Percentiles rank a stretch among this genome's conserved stretches.
These are phyloP conservation scores for Urechis unicinctus DNA, from an alignment of 2,888 invertebrate species.

Conservation along the genomic window DNA sequence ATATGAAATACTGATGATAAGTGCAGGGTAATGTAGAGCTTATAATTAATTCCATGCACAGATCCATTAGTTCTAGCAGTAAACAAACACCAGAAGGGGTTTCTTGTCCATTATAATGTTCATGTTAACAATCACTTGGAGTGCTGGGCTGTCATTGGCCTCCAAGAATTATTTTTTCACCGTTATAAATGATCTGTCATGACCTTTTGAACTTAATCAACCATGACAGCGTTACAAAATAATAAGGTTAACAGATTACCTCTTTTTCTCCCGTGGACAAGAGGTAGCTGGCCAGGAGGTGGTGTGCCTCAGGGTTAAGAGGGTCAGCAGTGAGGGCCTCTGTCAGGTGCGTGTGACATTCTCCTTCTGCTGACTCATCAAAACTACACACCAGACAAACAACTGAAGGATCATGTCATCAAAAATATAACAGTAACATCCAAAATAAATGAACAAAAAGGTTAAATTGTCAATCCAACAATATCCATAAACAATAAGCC, in stretches of 20 bases:
- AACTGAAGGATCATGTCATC: background rate
- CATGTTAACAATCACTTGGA: no score
- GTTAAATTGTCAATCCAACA: no score
- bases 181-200: background rate
- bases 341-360: constrained; percentile 44
- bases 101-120: no score
- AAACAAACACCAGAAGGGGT: no score
- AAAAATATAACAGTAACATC: background rate
- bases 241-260: no score
- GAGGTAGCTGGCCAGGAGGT: constrained; percentile 46
- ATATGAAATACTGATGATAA: background rate
- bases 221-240: background rate
- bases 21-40: background rate
- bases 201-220: background rate
- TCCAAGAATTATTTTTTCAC: no score
- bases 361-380: constrained; percentile 46
- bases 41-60: no score
- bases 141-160: no score
- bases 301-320: constrained; percentile 50
- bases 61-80: no score
- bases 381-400: constrained; percentile 12
- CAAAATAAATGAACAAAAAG: background rate
- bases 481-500: background rate
- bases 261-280: constrained; percentile 44
- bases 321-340: constrained; percentile 45